Conservation (phyloP, 2,888 invertebrate genomes). For the Eilema sororculum region DNA sequence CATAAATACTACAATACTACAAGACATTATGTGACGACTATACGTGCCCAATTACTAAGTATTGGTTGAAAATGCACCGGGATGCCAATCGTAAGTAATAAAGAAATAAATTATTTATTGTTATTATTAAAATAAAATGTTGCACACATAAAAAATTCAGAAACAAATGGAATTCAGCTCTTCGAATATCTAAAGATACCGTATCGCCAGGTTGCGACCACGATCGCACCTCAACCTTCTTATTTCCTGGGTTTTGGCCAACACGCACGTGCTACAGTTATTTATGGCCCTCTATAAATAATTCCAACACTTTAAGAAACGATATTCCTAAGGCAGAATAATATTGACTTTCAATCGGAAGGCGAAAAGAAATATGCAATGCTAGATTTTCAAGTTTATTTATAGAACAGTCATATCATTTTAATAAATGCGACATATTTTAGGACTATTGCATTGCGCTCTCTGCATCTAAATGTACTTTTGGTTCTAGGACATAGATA, state of each 20-base stretch:
- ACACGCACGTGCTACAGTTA: constrained; percentile 39
- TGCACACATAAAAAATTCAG: neutral
- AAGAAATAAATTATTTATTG: too few species aligned
- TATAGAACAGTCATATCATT: too few species aligned
- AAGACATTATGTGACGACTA: too few species aligned
- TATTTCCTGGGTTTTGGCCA: constrained; percentile 42
- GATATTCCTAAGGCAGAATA: constrained; percentile 5
- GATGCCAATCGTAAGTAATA: too few species aligned
- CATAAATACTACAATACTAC: too few species aligned
- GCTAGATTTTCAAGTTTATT: neutral
- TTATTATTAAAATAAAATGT: neutral
- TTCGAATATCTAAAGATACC: constrained; percentile 32
- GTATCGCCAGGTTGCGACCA: constrained; percentile 32
- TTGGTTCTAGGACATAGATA: too few species aligned
- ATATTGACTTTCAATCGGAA: constrained; percentile 4
- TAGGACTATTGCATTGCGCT: neutral
- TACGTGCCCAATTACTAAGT: too few species aligned
- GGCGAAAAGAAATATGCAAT: neutral
- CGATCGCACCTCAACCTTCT: constrained; percentile 39
- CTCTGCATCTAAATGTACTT: too few species aligned
- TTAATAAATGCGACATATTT: too few species aligned
- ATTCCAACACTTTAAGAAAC: constrained; percentile 34
- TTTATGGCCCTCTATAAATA: constrained; percentile 43
- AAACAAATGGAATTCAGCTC: neutral
- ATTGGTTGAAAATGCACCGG: too few species aligned